Conservation (phyloP, 2,888 invertebrate species). For the Pseudococcus longispinus region DNA sequence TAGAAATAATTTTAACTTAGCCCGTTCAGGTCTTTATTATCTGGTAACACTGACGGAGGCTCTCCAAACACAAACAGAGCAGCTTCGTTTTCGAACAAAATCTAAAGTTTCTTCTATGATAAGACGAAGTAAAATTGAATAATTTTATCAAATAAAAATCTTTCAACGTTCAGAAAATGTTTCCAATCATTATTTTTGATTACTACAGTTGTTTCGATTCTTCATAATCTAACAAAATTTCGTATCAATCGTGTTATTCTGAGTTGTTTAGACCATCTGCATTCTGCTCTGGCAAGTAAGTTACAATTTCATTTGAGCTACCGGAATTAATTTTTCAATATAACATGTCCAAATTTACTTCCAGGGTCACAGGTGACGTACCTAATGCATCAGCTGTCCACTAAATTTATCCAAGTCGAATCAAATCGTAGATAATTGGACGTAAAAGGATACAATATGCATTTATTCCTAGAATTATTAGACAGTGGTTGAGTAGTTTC, state of each 20-base stretch:
- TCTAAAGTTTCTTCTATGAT: no score
- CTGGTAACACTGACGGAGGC: no score
- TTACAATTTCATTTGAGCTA: neutral
- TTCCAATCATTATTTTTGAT: neutral
- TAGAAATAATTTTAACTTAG: no score
- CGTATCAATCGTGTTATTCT: neutral
- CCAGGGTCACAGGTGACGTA: neutral
- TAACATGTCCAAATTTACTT: neutral
- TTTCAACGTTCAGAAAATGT: no score
- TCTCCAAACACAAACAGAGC: no score
- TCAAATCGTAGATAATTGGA: conserved; percentile 38
- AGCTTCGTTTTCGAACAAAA: no score
- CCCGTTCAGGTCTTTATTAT: no score
- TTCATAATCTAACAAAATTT: neutral
- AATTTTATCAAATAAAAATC: no score
- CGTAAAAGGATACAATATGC: conserved; percentile 59
- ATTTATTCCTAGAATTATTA: conserved; percentile 59
- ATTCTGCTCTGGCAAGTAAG: neutral
- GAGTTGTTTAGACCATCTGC: conserved; percentile 5
- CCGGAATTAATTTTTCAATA: neutral
- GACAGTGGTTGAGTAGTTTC: conserved; percentile 62
- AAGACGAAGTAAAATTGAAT: no score
- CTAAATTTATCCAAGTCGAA: neutral
- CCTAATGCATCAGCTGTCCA: neutral
- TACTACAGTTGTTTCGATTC: neutral